phyloP scores from a whole-genome alignment of 2,113 vertebrate species.

The Talpa occidentalis region DNA sequence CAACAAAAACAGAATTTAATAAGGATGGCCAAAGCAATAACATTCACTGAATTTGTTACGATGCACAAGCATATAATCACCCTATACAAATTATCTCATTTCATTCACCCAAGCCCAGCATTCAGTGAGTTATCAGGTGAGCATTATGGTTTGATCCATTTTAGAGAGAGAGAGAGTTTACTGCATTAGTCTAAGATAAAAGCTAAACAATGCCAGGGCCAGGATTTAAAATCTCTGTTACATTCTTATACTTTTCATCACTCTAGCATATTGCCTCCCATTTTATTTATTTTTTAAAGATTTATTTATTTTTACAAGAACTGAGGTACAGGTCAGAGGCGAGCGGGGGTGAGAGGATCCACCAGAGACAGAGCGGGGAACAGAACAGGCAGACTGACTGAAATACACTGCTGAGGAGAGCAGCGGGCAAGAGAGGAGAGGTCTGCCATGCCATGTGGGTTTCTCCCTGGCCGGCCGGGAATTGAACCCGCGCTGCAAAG shows the following conservation, averaged over 20 bases:
- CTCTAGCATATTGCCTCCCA: background rate
- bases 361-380: too few species aligned
- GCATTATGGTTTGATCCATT: background rate
- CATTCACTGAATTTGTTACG: background rate
- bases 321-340: too few species aligned
- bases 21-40: fast-evolving
- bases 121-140: background rate
- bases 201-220: background rate
- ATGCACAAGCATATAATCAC: fast-evolving
- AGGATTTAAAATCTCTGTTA: background rate
- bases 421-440: too few species aligned
- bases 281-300: too few species aligned
- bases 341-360: too few species aligned
- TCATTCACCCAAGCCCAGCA: background rate
- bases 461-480: too few species aligned
- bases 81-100: background rate
- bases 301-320: too few species aligned
- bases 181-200: background rate
- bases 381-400: too few species aligned
- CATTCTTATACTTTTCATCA: background rate
- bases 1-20: background rate
- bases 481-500: too few species aligned
- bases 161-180: background rate
- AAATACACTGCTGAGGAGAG: too few species aligned
- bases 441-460: too few species aligned